phyloP scores from a whole-genome alignment of 2,113 vertebrate genomes.

The Sylvilagus bachmani region DNA sequence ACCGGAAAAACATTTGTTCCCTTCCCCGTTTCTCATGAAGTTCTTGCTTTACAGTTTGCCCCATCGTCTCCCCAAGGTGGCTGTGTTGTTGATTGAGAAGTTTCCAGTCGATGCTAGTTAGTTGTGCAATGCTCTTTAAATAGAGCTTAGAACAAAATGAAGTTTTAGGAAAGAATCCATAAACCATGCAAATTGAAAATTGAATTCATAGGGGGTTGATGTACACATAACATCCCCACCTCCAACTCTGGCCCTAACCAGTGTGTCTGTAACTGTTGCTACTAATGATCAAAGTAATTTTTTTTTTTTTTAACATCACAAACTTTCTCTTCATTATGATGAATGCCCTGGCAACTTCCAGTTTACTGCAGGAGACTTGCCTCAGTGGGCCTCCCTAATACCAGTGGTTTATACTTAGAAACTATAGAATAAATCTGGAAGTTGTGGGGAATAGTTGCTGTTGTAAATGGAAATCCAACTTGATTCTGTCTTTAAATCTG shows the following conservation, averaged over 20 bases:
- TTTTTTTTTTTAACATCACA: slow-evolving; percentile 18
- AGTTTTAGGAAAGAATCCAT: slow-evolving; percentile 24
- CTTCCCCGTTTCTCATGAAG: neutral
- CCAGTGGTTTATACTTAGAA: slow-evolving; percentile 39
- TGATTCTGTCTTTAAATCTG: slow-evolving; percentile 46
- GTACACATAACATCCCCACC: neutral
- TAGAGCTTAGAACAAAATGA: slow-evolving; percentile 27
- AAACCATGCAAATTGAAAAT: slow-evolving; percentile 33
- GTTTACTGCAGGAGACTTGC: neutral
- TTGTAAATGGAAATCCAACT: slow-evolving; percentile 56
- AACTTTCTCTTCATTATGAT: slow-evolving; percentile 14
- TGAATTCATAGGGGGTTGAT: slow-evolving; percentile 9
- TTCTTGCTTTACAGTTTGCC: neutral
- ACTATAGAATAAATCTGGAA: neutral
- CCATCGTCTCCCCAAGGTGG: neutral
- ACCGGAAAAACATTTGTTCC: neutral
- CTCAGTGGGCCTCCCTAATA: neutral
- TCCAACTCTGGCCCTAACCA: neutral
- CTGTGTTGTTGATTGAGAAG: neutral
- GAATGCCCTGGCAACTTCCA: neutral
- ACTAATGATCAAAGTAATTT: slow-evolving; percentile 31
- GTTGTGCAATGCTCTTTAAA: neutral
- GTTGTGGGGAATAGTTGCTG: neutral
- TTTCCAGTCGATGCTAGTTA: neutral
- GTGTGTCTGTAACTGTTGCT: neutral